phyloP scores from a whole-genome alignment of 53 echinoderm and acorn worm genomes.

The Pentamera pediparva region DNA sequence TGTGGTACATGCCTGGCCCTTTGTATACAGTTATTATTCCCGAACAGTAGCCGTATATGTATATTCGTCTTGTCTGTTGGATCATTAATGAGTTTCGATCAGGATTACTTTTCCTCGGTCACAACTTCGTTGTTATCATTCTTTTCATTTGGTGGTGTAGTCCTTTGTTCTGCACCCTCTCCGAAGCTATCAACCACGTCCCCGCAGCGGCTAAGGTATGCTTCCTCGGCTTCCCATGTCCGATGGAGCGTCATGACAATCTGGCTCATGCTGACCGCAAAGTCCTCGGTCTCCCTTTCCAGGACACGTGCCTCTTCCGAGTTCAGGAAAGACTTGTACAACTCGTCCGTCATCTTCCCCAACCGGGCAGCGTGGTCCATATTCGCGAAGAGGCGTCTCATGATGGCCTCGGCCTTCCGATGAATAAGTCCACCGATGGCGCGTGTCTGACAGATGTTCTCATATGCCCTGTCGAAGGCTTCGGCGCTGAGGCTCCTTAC shows the following conservation, averaged over 20 bases:
- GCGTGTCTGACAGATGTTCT: not conserved
- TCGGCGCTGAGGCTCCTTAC: not conserved
- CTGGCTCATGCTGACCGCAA: not conserved
- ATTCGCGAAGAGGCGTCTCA: not conserved
- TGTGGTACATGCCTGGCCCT: too few species aligned
- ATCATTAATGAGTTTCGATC: too few species aligned
- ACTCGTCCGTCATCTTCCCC: not conserved
- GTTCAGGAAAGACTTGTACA: not conserved
- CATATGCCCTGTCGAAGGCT: not conserved
- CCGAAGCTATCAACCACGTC: too few species aligned
- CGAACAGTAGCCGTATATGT: too few species aligned
- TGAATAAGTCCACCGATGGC: slow-evolving; percentile 5
- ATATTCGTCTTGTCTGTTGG: too few species aligned
- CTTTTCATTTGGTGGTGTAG: too few species aligned
- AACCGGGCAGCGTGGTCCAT: not conserved
- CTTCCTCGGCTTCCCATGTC: slow-evolving; percentile 12
- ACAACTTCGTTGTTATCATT: too few species aligned
- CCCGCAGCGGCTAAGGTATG: slow-evolving; percentile 1
- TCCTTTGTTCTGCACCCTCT: too few species aligned
- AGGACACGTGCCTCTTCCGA: not conserved
- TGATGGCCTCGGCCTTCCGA: not conserved
- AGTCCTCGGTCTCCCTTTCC: slow-evolving; percentile 1
- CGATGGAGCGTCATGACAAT: slow-evolving; percentile 3
- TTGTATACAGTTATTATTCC: too few species aligned
- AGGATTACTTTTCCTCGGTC: too few species aligned